Percentiles rank a stretch among this genome's conserved stretches.
phyloP scores from a whole-genome alignment of 2,888 invertebrate species.

The Amblyjoppa fuscipennis region DNA sequence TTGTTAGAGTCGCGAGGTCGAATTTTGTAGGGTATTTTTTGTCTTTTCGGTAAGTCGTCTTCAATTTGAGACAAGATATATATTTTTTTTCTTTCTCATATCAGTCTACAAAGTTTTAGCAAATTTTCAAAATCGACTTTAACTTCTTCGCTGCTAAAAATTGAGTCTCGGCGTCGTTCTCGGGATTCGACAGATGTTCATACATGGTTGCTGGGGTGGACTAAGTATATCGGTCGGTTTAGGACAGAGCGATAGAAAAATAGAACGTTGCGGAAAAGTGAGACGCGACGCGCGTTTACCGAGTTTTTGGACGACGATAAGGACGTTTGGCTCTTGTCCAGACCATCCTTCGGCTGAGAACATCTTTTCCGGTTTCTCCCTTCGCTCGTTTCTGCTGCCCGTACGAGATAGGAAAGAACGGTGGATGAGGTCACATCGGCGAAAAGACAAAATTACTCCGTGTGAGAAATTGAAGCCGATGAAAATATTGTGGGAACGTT shows the following conservation, averaged over 20 bases:
- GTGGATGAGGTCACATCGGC: constrained; percentile 4
- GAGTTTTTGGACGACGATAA: constrained; percentile 50
- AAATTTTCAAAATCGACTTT: background rate
- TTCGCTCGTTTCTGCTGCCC: constrained; percentile 20
- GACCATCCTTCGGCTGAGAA: constrained; percentile 30
- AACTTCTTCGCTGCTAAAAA: background rate
- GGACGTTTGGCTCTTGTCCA: constrained; percentile 59
- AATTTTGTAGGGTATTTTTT: too few relatives aligned
- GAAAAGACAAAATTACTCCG: background rate
- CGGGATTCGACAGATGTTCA: background rate
- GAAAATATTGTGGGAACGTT: too few relatives aligned
- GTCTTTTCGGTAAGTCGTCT: too few relatives aligned
- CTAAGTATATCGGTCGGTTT: background rate
- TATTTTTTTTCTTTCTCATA: too few relatives aligned
- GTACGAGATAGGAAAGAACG: background rate
- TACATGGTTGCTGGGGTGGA: background rate
- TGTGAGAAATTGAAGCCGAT: background rate
- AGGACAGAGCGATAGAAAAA: constrained; percentile 11
- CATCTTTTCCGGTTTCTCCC: constrained; percentile 12
- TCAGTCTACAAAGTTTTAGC: background rate
- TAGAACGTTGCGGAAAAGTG: constrained; percentile 23
- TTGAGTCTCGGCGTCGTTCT: background rate
- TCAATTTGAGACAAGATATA: too few relatives aligned
- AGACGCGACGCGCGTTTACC: constrained; percentile 26
- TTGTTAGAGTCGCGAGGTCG: too few relatives aligned